phyloP scores from a whole-genome alignment of 2,797 vertebrate species.

The Crax fasciolata region DNA sequence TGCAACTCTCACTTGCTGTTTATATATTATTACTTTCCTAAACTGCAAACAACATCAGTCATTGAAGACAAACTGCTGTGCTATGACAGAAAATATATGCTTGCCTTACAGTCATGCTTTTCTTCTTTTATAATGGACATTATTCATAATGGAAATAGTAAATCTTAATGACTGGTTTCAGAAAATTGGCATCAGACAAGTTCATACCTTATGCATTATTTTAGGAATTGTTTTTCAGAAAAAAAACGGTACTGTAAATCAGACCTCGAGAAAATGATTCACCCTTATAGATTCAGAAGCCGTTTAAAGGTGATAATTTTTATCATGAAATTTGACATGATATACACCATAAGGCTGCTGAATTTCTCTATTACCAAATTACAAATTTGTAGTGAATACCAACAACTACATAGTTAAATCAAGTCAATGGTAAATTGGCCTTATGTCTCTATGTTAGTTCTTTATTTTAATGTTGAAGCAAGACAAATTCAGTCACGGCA shows the following conservation, averaged over 20 bases:
- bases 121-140: conserved; percentile 73
- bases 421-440: rapidly evolving
- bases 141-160: conserved; percentile 78
- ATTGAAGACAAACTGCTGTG: conserved; percentile 76
- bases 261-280: conserved; percentile 21
- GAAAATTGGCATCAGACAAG: conserved; percentile 59
- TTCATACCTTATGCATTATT: conserved; percentile 65
- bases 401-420: background rate
- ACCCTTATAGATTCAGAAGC: background rate
- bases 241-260: background rate
- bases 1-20: conserved; percentile 66
- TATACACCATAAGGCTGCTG: background rate
- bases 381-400: background rate
- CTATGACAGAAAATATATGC: conserved; percentile 77
- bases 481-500: background rate
- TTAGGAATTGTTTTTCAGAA: conserved; percentile 30
- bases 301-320: background rate
- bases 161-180: conserved; percentile 77
- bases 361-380: background rate
- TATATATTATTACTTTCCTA: conserved; percentile 70
- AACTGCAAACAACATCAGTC: conserved; percentile 78
- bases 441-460: background rate
- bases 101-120: conserved; percentile 80
- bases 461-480: background rate
- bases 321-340: background rate